Conservation (phyloP, 2,797 vertebrate genomes). For the Typhlichthys eigenmanni region DNA sequence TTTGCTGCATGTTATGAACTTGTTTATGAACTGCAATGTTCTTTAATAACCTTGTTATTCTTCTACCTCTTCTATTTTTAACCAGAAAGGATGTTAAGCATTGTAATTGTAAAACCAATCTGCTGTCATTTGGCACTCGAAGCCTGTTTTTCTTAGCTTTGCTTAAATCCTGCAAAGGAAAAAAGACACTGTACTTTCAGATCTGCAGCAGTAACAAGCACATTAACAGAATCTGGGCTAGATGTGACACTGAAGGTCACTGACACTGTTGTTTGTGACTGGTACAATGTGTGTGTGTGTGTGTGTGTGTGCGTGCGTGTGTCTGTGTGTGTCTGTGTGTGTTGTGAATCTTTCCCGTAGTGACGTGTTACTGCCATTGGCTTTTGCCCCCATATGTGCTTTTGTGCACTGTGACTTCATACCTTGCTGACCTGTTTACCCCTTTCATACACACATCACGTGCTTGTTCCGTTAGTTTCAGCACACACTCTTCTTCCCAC, state of each 20-base stretch:
- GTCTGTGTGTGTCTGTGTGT: too few species aligned
- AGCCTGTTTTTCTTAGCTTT: too few species aligned
- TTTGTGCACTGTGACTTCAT: not conserved
- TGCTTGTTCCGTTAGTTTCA: not conserved
- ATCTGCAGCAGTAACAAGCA: not conserved
- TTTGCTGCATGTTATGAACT: constrained; percentile 69
- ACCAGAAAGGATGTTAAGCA: not conserved
- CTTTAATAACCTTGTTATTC: constrained; percentile 73
- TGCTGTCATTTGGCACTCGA: constrained; percentile 10
- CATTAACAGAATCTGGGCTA: constrained; percentile 7
- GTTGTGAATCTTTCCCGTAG: constrained; percentile 4
- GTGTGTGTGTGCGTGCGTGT: not conserved
- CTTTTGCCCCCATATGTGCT: not conserved
- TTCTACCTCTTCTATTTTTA: constrained; percentile 47
- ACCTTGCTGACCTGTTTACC: not conserved
- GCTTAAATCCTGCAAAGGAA: too few species aligned
- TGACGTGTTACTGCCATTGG: constrained; percentile 32
- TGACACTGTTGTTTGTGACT: constrained; percentile 30
- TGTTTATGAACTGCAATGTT: constrained; percentile 68
- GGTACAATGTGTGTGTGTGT: constrained; percentile 6
- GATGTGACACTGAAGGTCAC: constrained; percentile 33
- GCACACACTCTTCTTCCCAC: too few species aligned
- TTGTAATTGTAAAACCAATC: constrained; percentile 5
- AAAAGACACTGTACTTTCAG: too few species aligned
- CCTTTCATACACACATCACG: too few species aligned